A percentile compares a stretch with the other conserved stretches of the same genome.
Evolutionary conservation across 64 coral and sea anemone genomes (phyloP).

Genomic region (Dendronephthya gigantea): DNA sequence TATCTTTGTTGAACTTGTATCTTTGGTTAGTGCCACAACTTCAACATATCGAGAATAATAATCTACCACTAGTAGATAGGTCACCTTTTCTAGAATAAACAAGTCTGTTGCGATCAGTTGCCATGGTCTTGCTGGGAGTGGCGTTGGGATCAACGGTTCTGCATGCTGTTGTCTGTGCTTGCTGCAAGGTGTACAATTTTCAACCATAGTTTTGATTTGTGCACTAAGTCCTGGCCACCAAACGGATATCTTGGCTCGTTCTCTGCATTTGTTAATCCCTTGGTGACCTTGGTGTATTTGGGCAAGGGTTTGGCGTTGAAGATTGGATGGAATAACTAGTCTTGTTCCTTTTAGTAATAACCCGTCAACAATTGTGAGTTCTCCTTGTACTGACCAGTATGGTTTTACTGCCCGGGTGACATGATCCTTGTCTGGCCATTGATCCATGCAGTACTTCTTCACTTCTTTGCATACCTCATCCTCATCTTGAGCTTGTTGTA

Average conservation of each 20-base stretch:
- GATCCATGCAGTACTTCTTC: background rate
- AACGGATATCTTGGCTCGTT: constrained; percentile 36
- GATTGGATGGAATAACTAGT: constrained; percentile 25
- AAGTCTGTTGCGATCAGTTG: constrained; percentile 14
- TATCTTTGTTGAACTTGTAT: background rate
- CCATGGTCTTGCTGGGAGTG: constrained; percentile 9
- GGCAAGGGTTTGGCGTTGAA: constrained; percentile 37
- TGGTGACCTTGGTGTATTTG: constrained; percentile 36
- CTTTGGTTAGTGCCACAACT: background rate
- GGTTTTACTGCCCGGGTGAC: constrained; percentile 23
- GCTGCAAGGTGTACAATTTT: constrained; percentile 19
- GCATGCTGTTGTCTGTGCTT: constrained; percentile 3
- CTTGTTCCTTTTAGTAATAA: constrained; percentile 31
- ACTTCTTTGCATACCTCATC: too few relatives aligned
- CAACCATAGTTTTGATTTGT: constrained; percentile 22
- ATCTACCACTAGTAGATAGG: constrained; percentile 23
- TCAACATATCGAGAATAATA: background rate
- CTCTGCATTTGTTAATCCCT: constrained; percentile 33
- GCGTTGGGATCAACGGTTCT: constrained; percentile 20
- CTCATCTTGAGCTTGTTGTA: constrained; percentile 28
- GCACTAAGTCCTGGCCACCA: too few relatives aligned
- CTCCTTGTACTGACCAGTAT: constrained; percentile 6
- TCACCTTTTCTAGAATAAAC: background rate
- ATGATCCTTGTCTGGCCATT: constrained; percentile 31
- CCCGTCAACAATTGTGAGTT: constrained; percentile 22